Evolutionary conservation across 2,797 vertebrate genomes (phyloP).

Genomic region (Lemur catta): DNA sequence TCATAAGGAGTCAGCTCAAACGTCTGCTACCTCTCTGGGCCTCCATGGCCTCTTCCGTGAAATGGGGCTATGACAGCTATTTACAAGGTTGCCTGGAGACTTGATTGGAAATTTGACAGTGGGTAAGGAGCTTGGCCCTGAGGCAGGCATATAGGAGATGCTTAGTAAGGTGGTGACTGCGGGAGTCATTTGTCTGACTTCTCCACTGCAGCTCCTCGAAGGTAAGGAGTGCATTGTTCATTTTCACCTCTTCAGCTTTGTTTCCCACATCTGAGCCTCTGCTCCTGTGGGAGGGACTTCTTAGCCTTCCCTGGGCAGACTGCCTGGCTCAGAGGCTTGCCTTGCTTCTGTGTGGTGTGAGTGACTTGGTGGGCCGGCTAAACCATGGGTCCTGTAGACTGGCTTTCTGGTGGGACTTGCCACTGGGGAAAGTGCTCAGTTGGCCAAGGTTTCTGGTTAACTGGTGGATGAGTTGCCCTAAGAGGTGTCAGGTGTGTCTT

Average conservation of each 20-base stretch:
- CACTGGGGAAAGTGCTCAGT: background rate
- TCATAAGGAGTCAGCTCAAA: background rate
- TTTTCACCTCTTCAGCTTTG: background rate
- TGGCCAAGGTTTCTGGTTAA: background rate
- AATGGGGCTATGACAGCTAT: background rate
- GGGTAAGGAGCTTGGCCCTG: background rate
- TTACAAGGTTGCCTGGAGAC: background rate
- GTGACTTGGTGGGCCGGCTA: background rate
- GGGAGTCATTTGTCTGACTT: background rate
- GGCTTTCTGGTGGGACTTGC: background rate
- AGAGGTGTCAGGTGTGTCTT: background rate
- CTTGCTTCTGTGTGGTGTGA: background rate
- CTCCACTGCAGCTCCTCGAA: background rate
- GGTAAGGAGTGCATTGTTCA: background rate
- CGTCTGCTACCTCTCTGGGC: background rate
- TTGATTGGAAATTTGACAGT: background rate
- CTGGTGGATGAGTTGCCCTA: background rate
- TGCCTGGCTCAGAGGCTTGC: background rate
- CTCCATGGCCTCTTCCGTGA: background rate
- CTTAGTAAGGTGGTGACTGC: background rate
- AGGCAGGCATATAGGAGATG: background rate
- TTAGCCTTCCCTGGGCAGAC: background rate
- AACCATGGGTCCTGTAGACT: rapidly evolving
- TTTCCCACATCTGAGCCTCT: background rate
- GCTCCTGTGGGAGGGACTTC: background rate